phyloP scores from a whole-genome alignment of 2,113 vertebrate species.

The Cygnus atratus region DNA sequence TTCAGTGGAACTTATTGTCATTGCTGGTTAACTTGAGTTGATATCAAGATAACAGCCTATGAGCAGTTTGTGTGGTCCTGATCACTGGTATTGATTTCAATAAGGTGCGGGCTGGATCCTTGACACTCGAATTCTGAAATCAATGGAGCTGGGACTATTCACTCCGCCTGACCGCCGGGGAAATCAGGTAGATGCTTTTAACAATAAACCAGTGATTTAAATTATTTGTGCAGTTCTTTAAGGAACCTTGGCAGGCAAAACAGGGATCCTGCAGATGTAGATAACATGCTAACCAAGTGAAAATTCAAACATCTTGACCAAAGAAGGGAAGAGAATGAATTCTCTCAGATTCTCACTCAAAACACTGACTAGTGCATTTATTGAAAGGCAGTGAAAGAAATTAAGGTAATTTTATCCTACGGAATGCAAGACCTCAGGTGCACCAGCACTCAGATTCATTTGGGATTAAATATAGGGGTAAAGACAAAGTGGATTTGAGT shows the following conservation, averaged over 20 bases:
- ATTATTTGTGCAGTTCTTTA: slow-evolving; percentile 30
- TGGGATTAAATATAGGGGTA: not conserved
- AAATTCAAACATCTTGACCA: not conserved
- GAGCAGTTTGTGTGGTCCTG: slow-evolving; percentile 43
- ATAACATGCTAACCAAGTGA: not conserved
- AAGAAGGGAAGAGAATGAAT: not conserved
- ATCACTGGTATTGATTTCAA: slow-evolving; percentile 64
- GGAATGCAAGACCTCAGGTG: not conserved
- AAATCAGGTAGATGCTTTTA: slow-evolving; percentile 57
- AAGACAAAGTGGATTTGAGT: not conserved
- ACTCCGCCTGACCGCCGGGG: not conserved
- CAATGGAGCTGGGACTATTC: slow-evolving; percentile 28
- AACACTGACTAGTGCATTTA: not conserved
- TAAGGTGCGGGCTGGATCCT: slow-evolving; percentile 39
- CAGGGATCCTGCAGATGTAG: not conserved
- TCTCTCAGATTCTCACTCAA: not conserved
- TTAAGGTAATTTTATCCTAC: not conserved
- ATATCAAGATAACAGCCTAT: slow-evolving; percentile 55
- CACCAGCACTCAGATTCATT: not conserved
- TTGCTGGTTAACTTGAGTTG: slow-evolving; percentile 40
- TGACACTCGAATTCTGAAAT: slow-evolving; percentile 57
- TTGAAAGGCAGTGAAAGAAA: not conserved
- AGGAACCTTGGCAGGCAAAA: not conserved
- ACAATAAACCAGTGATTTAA: slow-evolving; percentile 52
- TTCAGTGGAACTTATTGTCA: slow-evolving; percentile 55